Conservation (phyloP, 2,113 vertebrate genomes). For the Hippocampus comes region DNA sequence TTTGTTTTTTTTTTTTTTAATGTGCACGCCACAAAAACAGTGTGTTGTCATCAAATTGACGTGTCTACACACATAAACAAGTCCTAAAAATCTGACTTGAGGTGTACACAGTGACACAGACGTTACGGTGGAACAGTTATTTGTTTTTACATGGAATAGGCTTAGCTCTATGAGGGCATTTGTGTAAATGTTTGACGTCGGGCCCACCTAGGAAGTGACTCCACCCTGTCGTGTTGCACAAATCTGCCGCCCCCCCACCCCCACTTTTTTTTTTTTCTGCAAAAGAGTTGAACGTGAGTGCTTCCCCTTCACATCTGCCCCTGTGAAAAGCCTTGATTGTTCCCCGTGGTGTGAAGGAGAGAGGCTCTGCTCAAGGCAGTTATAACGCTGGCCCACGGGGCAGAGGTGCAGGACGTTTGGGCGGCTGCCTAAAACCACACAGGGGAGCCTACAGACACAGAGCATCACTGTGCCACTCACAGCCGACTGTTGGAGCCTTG, state of each 20-base stretch:
- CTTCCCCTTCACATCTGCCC: conserved; percentile 48
- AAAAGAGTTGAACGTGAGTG: conserved; percentile 38
- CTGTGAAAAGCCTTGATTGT: conserved; percentile 73
- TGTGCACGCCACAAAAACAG: conserved; percentile 7
- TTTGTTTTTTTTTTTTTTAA: conserved; percentile 11
- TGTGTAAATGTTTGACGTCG: conserved; percentile 27
- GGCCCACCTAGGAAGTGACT: conserved; percentile 69
- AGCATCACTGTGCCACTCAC: conserved; percentile 66
- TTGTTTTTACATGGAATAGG: conserved; percentile 28
- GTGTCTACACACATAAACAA: conserved; percentile 11
- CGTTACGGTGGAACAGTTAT: conserved; percentile 31
- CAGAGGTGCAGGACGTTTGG: conserved; percentile 58
- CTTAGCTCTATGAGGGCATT: conserved; percentile 11
- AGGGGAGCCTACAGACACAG: conserved; percentile 61
- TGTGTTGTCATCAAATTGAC: conserved; percentile 26
- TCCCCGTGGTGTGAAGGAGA: conserved; percentile 45
- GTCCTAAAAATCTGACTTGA: conserved; percentile 20
- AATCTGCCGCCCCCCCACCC: conserved; percentile 37
- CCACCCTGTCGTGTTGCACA: conserved; percentile 55
- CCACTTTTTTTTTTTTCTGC: conserved; percentile 7
- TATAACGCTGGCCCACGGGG: conserved; percentile 43
- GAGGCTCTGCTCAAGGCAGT: conserved; percentile 56
- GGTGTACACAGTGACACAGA: conserved; percentile 21
- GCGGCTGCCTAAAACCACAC: conserved; percentile 72
- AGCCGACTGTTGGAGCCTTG: conserved; percentile 53